Conservation (phyloP, 1,140 invertebrate species). For the Drosophila ercepeae region DNA sequence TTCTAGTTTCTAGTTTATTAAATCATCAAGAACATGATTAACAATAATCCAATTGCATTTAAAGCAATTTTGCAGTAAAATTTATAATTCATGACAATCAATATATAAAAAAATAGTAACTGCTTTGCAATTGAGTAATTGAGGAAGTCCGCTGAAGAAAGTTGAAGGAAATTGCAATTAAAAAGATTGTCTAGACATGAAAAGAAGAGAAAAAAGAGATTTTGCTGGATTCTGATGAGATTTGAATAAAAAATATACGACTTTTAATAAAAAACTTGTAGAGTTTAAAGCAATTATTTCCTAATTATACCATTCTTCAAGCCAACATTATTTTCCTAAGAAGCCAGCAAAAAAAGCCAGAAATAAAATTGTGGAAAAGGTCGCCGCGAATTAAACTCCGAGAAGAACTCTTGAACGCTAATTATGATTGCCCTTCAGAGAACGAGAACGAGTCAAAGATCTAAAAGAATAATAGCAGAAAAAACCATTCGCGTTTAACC, state of each 20-base stretch:
- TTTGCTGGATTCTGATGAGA: too few species aligned
- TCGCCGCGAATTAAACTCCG: constrained; percentile 41
- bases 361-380: constrained; percentile 22
- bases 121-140: constrained; percentile 18
- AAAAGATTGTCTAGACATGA: not conserved
- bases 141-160: constrained; percentile 25
- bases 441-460: constrained; percentile 12
- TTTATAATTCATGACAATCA: constrained; percentile 28
- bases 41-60: constrained; percentile 7
- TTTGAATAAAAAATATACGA: not conserved
- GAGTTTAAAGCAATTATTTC: constrained; percentile 1
- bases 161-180: constrained; percentile 20
- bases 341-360: not conserved
- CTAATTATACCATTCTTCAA: not conserved
- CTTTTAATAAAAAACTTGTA: not conserved
- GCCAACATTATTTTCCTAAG: not conserved
- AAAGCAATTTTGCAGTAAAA: constrained; percentile 12
- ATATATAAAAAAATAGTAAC: constrained; percentile 9
- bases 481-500: constrained; percentile 46
- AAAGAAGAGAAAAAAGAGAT: too few species aligned
- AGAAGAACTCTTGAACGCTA: constrained; percentile 42
- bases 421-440: constrained; percentile 73
- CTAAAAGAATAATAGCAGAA: constrained; percentile 14
- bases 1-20: constrained; percentile 7
- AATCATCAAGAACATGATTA: constrained; percentile 3